Conservation (phyloP, 2,797 vertebrate species). For the Callimico goeldii region DNA sequence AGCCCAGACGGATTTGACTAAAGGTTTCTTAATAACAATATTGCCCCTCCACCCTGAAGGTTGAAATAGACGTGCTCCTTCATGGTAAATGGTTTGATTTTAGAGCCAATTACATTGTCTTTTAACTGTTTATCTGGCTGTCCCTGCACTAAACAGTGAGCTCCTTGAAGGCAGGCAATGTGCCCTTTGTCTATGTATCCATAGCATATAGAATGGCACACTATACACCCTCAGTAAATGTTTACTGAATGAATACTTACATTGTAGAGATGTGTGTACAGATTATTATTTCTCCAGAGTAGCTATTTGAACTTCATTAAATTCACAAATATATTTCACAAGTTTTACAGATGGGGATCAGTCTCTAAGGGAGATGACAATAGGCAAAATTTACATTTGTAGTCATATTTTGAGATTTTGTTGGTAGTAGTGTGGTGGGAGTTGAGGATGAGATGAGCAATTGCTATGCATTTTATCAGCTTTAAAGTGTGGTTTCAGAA, state of each 20-base stretch:
- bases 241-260: slow-evolving; percentile 45
- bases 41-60: background rate
- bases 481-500: slow-evolving; percentile 37
- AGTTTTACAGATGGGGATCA: slow-evolving; percentile 41
- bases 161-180: background rate
- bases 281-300: slow-evolving; percentile 51
- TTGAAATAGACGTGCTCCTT: background rate
- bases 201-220: background rate
- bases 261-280: slow-evolving; percentile 1
- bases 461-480: slow-evolving; percentile 17
- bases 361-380: slow-evolving; percentile 28
- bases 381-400: slow-evolving; percentile 42
- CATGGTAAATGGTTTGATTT: background rate
- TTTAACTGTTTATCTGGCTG: background rate
- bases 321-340: slow-evolving; percentile 49
- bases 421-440: background rate
- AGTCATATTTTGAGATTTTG: slow-evolving; percentile 37
- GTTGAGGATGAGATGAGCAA: background rate
- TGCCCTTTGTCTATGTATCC: background rate
- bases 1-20: background rate
- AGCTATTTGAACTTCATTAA: slow-evolving; percentile 26
- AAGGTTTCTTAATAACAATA: background rate
- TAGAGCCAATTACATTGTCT: background rate
- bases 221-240: background rate
- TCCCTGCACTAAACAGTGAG: background rate